Conservation (phyloP, 2,113 vertebrate genomes). For the Embiotoca jacksoni region DNA sequence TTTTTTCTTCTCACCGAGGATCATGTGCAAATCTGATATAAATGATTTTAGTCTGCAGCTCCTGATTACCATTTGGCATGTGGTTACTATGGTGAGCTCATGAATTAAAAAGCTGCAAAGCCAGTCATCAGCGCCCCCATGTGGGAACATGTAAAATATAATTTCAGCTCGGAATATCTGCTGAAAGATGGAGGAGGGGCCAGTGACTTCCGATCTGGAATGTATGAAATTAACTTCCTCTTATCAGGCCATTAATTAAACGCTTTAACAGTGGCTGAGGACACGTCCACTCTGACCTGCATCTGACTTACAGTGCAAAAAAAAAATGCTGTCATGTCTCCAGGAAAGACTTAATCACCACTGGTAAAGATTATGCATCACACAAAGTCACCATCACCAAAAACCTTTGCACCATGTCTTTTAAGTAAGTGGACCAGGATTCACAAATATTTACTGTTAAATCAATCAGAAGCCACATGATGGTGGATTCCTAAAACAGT, state of each 20-base stretch:
- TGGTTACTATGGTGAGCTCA: conserved; percentile 37
- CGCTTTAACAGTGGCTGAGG: neutral
- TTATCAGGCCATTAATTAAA: conserved; percentile 3
- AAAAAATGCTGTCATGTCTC: neutral
- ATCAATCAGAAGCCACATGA: neutral
- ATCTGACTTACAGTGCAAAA: neutral
- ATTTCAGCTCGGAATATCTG: neutral
- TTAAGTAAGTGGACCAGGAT: neutral
- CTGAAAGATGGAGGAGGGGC: conserved; percentile 1
- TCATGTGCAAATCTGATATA: conserved; percentile 35
- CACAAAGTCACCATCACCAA: no score
- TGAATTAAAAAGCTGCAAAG: conserved; percentile 20
- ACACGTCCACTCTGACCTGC: neutral
- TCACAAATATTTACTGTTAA: neutral
- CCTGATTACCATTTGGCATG: conserved; percentile 23
- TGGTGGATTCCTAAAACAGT: neutral
- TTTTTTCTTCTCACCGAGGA: conserved; percentile 12
- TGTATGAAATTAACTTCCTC: neutral
- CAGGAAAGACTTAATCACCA: neutral
- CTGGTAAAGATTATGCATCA: neutral
- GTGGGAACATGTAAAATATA: conserved; percentile 30
- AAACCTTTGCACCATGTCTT: neutral
- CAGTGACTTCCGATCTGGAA: conserved; percentile 7
- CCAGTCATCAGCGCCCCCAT: conserved; percentile 27
- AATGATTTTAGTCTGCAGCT: conserved; percentile 11